Conservation (phyloP, 2,113 vertebrate species). For the Lonchura striata region DNA sequence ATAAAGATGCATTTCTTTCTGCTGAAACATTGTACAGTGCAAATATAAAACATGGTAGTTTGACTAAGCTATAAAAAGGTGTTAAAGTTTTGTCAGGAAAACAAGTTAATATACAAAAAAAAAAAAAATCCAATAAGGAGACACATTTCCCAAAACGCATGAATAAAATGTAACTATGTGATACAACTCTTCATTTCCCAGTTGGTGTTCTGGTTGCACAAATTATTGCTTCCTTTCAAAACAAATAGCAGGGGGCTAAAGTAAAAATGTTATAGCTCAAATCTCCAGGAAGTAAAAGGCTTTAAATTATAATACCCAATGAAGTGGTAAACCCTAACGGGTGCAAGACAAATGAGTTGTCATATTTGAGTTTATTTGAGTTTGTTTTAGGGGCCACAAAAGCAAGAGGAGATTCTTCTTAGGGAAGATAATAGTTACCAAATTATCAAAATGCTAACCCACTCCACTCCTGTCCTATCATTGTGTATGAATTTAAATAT, state of each 20-base stretch:
- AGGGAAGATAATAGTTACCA: constrained; percentile 77
- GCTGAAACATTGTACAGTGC: background rate
- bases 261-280: constrained; percentile 83
- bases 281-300: constrained; percentile 83
- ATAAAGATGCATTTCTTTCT: background rate
- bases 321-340: constrained; percentile 84
- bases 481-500: constrained; percentile 81
- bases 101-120: constrained; percentile 7
- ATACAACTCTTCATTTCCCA: constrained; percentile 72
- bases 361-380: constrained; percentile 70
- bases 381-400: constrained; percentile 73
- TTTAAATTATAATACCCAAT: constrained; percentile 87
- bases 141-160: constrained; percentile 62
- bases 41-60: background rate
- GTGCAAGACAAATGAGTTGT: constrained; percentile 82
- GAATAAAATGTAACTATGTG: constrained; percentile 69
- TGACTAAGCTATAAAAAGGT: constrained; percentile 1
- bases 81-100: constrained; percentile 52
- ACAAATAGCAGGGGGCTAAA: constrained; percentile 81
- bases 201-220: constrained; percentile 75
- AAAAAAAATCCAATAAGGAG: constrained; percentile 55
- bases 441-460: constrained; percentile 81
- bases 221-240: constrained; percentile 82
- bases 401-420: constrained; percentile 70
- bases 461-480: constrained; percentile 74